Percentiles rank a stretch among this genome's conserved stretches.
phyloP scores from a whole-genome alignment of 2,888 invertebrate genomes.

The Didymodactylos carnosus region DNA sequence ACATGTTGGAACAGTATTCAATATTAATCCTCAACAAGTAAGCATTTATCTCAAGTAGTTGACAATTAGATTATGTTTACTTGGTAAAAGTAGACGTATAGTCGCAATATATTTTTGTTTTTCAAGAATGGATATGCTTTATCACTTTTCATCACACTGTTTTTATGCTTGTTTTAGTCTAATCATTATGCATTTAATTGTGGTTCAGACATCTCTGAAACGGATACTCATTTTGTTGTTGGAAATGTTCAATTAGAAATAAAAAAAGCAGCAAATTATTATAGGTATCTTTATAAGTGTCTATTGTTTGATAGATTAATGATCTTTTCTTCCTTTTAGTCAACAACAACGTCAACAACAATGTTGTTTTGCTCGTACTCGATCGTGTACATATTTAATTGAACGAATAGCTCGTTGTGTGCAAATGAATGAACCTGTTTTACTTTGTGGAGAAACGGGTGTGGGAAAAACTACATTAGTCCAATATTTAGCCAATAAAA shows the following conservation, averaged over 20 bases:
- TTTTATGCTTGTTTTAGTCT: too few species aligned
- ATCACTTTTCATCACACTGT: too few species aligned
- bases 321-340: neutral
- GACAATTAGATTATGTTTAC: too few species aligned
- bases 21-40: slow-evolving; percentile 53
- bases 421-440: slow-evolving; percentile 52
- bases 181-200: neutral
- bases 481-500: slow-evolving; percentile 64
- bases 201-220: neutral
- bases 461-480: slow-evolving; percentile 90
- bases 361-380: slow-evolving; percentile 25
- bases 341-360: neutral
- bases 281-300: neutral
- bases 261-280: neutral
- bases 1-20: slow-evolving; percentile 57
- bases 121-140: too few species aligned
- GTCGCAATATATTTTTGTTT: too few species aligned
- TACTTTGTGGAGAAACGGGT: slow-evolving; percentile 91
- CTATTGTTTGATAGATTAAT: too few species aligned
- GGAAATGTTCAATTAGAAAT: neutral
- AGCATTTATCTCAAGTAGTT: too few species aligned
- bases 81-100: too few species aligned
- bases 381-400: slow-evolving; percentile 36
- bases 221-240: neutral
- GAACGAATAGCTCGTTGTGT: slow-evolving; percentile 73